A percentile compares a stretch with the other conserved stretches of the same genome.
phyloP scores from a whole-genome alignment of 2,113 vertebrate genomes.

The Corydoras maculifer region DNA sequence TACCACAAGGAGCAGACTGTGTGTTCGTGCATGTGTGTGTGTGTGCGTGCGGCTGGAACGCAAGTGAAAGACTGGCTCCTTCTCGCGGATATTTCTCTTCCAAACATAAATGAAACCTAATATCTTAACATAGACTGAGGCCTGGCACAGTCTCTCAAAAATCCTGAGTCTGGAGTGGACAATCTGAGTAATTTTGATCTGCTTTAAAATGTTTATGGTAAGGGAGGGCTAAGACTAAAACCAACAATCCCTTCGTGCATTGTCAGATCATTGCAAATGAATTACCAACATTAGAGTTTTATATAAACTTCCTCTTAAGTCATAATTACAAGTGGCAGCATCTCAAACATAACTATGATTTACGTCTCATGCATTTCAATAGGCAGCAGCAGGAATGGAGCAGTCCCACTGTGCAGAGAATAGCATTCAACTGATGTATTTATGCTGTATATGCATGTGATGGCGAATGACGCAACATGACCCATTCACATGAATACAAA shows the following conservation, averaged over 20 bases:
- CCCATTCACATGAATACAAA: too few relatives aligned
- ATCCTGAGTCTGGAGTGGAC: conserved; percentile 16
- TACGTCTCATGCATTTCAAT: too few relatives aligned
- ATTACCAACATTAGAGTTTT: too few relatives aligned
- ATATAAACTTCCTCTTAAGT: neutral
- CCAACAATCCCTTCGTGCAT: too few relatives aligned
- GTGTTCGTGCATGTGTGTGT: neutral
- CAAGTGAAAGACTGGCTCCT: conserved; percentile 18
- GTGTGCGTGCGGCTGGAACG: conserved; percentile 2
- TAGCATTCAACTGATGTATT: too few relatives aligned
- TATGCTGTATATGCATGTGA: too few relatives aligned
- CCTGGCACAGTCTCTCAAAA: conserved; percentile 23
- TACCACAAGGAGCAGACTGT: too few relatives aligned
- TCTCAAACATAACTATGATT: neutral
- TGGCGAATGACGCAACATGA: too few relatives aligned
- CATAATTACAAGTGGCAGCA: neutral
- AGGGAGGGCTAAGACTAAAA: conserved; percentile 1
- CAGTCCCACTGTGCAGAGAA: too few relatives aligned
- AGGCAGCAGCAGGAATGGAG: too few relatives aligned
- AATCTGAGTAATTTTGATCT: conserved; percentile 33
- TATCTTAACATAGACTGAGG: conserved; percentile 38
- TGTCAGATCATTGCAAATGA: too few relatives aligned
- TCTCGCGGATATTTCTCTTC: conserved; percentile 39
- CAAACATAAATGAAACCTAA: conserved; percentile 44
- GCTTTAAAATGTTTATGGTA: conserved; percentile 24